These are phyloP conservation scores for Lypha dubia DNA, from an alignment of 2,888 invertebrate species.

Conservation along the genomic window DNA sequence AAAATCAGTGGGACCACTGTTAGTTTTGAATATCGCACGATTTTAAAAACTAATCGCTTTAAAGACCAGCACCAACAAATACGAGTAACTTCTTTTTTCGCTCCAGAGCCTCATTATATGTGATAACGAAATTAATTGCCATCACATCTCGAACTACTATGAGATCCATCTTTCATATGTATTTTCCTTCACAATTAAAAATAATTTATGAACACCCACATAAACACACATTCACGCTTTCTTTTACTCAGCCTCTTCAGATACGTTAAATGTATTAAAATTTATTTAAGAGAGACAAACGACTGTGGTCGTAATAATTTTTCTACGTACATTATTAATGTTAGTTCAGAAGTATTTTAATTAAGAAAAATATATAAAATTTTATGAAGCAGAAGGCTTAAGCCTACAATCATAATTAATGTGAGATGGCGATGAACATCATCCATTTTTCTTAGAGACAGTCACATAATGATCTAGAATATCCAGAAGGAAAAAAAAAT, in stretches of 20 bases:
- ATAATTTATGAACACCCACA: slow-evolving; percentile 44
- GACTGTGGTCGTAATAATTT: slow-evolving; percentile 45
- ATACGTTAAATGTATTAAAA: slow-evolving; percentile 38
- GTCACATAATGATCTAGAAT: not conserved
- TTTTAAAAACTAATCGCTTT: no score
- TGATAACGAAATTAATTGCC: not conserved
- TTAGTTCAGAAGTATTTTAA: slow-evolving; percentile 12
- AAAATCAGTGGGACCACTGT: no score
- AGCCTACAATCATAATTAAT: not conserved
- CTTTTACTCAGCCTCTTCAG: no score
- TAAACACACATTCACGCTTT: not conserved
- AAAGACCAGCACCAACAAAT: no score
- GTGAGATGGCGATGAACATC: not conserved
- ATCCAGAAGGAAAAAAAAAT: not conserved
- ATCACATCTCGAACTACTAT: not conserved
- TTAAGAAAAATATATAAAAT: slow-evolving; percentile 27
- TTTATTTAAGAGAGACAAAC: slow-evolving; percentile 58
- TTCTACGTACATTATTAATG: slow-evolving; percentile 40
- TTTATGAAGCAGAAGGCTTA: not conserved
- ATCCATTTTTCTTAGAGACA: not conserved
- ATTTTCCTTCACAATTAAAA: slow-evolving; percentile 43
- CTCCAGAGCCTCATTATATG: not conserved
- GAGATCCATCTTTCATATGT: slow-evolving; percentile 22
- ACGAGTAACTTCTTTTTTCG: no score
- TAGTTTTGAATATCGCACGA: no score